Evolutionary conservation across 2,113 vertebrate genomes (phyloP).

Genomic region (Campylomormyrus tamandua): DNA sequence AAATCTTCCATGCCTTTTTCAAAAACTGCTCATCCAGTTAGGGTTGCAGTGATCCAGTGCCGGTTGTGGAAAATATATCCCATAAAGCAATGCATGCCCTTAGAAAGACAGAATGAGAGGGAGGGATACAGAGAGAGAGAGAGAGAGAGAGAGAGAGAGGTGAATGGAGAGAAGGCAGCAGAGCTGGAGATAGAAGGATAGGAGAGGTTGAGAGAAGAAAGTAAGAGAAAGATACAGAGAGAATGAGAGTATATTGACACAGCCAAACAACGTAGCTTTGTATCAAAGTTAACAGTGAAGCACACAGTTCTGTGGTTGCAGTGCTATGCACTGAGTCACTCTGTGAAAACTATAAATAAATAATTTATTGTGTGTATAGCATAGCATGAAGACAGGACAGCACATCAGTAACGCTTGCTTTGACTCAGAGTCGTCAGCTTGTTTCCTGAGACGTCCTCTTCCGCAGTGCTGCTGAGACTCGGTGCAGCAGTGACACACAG

Average conservation of each 20-base stretch:
- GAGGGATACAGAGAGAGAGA: not conserved
- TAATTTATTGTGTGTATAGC: not conserved
- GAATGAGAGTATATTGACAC: not conserved
- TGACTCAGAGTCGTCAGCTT: not conserved
- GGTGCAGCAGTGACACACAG: not conserved
- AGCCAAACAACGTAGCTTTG: not conserved
- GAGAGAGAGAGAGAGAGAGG: not conserved
- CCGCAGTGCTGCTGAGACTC: not conserved
- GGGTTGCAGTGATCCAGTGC: not conserved
- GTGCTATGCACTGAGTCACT: not conserved
- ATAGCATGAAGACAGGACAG: not conserved
- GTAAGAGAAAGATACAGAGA: not conserved
- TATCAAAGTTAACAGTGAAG: not conserved
- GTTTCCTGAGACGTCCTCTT: not conserved
- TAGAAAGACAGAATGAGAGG: not conserved
- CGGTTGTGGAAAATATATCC: not conserved
- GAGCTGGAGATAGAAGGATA: not conserved
- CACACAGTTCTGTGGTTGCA: not conserved
- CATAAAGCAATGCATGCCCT: not conserved
- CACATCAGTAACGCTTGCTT: not conserved
- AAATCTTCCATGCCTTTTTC: not conserved
- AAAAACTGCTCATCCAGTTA: not conserved
- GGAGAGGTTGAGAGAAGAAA: not conserved
- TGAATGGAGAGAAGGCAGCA: not conserved
- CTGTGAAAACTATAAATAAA: not conserved